Conservation (phyloP, 2,113 vertebrate species). For the Eulacestoma nigropectus region DNA sequence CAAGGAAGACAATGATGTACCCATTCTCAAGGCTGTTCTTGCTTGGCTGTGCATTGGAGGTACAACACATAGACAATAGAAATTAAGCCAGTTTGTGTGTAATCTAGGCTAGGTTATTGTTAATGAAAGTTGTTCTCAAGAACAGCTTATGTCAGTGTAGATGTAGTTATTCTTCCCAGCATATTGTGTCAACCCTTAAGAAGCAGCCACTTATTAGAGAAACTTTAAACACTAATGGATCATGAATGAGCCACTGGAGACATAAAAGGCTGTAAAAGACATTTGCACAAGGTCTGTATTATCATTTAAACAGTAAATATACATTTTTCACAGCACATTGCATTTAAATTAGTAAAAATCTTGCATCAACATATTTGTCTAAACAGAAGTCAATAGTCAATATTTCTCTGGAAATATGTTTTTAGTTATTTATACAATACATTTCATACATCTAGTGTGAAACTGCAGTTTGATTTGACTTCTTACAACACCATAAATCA, state of each 20-base stretch:
- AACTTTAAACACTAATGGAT: neutral
- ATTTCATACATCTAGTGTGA: neutral
- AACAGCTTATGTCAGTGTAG: neutral
- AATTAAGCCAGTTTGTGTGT: neutral
- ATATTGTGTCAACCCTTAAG: neutral
- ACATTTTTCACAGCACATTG: neutral
- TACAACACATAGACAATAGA: neutral
- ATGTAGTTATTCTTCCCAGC: neutral
- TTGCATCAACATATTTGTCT: neutral
- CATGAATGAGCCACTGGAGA: neutral
- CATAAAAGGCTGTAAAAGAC: neutral
- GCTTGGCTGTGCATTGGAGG: fast-evolving
- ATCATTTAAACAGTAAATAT: neutral
- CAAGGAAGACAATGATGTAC: neutral
- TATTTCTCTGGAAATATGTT: neutral
- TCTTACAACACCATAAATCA: neutral
- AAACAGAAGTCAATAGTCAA: neutral
- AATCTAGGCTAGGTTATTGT: neutral
- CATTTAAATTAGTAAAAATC: neutral
- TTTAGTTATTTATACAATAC: neutral
- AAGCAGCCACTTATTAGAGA: neutral
- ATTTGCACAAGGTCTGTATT: neutral
- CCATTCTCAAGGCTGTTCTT: neutral
- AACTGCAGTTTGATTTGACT: neutral
- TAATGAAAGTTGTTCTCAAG: neutral